Evolutionary conservation across 30 jellyfish, hydroid and myxozoan genomes (phyloP).

Genomic region (Morbakka virulenta): DNA sequence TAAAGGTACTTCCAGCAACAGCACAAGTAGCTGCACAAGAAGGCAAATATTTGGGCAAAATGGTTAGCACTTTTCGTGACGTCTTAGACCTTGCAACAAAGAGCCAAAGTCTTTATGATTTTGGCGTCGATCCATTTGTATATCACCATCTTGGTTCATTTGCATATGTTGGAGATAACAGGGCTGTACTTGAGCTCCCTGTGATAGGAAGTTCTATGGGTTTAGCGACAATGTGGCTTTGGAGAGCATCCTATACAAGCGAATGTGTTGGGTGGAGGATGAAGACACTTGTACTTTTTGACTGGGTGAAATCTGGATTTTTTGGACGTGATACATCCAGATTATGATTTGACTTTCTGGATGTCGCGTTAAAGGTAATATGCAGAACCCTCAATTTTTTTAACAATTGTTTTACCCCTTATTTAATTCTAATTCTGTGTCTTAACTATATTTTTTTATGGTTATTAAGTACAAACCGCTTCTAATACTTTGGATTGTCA

Average conservation of each 20-base stretch:
- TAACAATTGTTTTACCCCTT: too few species aligned
- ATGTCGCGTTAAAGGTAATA: too few species aligned
- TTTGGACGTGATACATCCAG: constrained; percentile 94
- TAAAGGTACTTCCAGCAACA: constrained; percentile 80
- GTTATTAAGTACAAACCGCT: too few species aligned
- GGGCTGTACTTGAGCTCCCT: constrained; percentile 87
- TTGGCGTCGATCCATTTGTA: constrained; percentile 52
- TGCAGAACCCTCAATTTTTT: too few species aligned
- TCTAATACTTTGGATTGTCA: too few species aligned
- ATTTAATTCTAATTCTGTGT: too few species aligned
- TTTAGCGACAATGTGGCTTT: constrained; percentile 88
- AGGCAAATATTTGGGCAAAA: constrained; percentile 88
- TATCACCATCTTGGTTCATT: constrained; percentile 87
- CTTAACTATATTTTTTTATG: too few species aligned
- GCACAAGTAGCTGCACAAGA: constrained; percentile 98
- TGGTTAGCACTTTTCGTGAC: constrained; percentile 35
- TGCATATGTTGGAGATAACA: constrained; percentile 86
- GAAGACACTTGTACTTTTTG: constrained; percentile 81
- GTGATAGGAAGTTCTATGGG: constrained; percentile 78
- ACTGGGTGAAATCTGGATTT: constrained; percentile 81
- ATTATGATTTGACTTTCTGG: constrained; percentile 28
- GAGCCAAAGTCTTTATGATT: neutral
- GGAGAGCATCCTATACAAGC: constrained; percentile 94
- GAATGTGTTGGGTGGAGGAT: constrained; percentile 80
- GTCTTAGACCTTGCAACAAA: constrained; percentile 4